These are phyloP conservation scores for Norana najaformis DNA, from an alignment of 2,888 invertebrate genomes.

Conservation along the genomic window DNA sequence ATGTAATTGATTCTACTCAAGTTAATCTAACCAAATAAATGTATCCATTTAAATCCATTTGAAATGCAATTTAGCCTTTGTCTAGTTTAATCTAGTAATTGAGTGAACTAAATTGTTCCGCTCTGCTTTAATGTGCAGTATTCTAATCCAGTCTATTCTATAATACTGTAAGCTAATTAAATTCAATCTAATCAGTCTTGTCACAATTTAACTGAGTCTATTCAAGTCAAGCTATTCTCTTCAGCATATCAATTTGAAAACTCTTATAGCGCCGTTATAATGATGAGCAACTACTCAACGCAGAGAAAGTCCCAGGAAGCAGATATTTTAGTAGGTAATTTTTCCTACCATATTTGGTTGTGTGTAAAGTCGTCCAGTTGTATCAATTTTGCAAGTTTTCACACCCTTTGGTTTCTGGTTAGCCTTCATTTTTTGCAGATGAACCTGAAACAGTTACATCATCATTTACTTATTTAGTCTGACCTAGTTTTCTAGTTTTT, in stretches of 20 bases:
- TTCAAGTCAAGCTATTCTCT: no score
- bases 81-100: no score
- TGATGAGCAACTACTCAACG: no score
- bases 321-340: neutral
- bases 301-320: no score
- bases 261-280: no score
- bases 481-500: neutral
- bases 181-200: neutral
- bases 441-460: conserved; percentile 49
- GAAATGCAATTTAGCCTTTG: no score
- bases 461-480: neutral
- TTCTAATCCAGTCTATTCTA: neutral
- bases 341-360: conserved; percentile 57
- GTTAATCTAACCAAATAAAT: no score
- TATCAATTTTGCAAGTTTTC: conserved; percentile 47
- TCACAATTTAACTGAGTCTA: no score
- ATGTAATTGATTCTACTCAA: neutral
- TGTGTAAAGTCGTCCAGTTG: conserved; percentile 52
- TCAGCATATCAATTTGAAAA: no score
- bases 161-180: neutral
- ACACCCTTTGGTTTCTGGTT: conserved; percentile 50
- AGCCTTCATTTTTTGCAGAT: conserved; percentile 54
- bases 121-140: no score
- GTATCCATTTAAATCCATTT: no score
- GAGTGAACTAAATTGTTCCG: neutral